Conservation (phyloP, 2,888 invertebrate genomes). For the Drosophila prolongata region DNA sequence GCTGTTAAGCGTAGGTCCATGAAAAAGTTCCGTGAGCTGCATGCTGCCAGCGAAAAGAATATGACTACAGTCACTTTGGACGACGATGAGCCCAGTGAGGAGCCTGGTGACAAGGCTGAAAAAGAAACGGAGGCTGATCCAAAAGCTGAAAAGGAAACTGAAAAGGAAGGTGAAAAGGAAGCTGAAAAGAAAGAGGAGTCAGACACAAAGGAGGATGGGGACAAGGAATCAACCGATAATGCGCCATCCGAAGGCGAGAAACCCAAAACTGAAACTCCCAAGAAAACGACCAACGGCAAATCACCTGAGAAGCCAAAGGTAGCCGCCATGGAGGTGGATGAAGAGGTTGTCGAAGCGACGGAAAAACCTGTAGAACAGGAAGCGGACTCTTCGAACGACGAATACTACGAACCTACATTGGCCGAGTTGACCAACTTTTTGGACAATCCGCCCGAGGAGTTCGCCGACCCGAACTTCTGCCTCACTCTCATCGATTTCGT, state of each 20-base stretch:
- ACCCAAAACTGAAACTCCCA: background rate
- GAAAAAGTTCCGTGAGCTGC: slow-evolving; percentile 80
- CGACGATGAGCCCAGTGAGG: slow-evolving; percentile 75
- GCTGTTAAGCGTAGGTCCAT: slow-evolving; percentile 89
- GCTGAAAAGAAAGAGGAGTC: background rate
- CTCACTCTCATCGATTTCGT: slow-evolving; percentile 91
- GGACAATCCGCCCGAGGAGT: slow-evolving; percentile 88
- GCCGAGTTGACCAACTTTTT: slow-evolving; percentile 88
- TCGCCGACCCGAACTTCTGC: slow-evolving; percentile 88
- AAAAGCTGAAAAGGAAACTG: slow-evolving; percentile 1
- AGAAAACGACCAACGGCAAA: slow-evolving; percentile 41
- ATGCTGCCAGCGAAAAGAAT: slow-evolving; percentile 75
- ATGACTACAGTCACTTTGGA: slow-evolving; percentile 83
- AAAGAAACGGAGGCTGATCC: slow-evolving; percentile 23
- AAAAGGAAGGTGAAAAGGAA: background rate
- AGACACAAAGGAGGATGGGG: background rate
- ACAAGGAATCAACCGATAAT: background rate
- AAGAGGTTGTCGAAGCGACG: slow-evolving; percentile 50
- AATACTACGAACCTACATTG: slow-evolving; percentile 82
- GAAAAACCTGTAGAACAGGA: slow-evolving; percentile 58
- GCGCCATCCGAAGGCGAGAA: background rate
- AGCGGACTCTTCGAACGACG: slow-evolving; percentile 54
- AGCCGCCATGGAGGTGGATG: slow-evolving; percentile 81
- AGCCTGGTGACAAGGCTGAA: slow-evolving; percentile 18
- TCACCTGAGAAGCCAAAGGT: background rate